Evolutionary conservation across 1,140 invertebrate genomes (phyloP), one percentile per base, ranked within the genome.

Genomic region (Thaumatotibia leucotreta): DNA sequence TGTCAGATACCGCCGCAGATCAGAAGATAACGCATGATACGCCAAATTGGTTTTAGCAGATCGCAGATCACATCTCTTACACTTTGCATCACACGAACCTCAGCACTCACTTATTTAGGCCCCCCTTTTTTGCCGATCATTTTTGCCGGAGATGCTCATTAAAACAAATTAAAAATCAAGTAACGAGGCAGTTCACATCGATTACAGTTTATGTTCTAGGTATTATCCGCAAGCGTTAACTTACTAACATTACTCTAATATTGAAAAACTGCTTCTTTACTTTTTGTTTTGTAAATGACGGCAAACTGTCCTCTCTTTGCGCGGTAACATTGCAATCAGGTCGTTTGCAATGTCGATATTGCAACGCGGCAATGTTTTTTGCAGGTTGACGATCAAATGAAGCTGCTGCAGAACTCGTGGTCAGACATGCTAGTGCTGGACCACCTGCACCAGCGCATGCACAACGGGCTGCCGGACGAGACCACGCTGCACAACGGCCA

Each of bases 371-470:
- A 73, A 24, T 77, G 61, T 77, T 86, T 87, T 80, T 83, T 92
- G 0, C 89, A 99, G 98, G 98, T 99, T 81, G 98, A 99, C 86
- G 98, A 99, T 92, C 98, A 99, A 92, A 99, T 99, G 98, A 99
- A 99, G 91, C 92, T 99, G 29, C 93, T 99, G 63, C 98, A 99
- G 91, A 95, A 98, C 86, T 98, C 97, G 24, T 99, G 98, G 98
- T 99, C 97, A 70, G 98, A 99, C 84, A 98, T 99, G 95, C 88
- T 99, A 74, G 97, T 99, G 65, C 91, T 99, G 65, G 98, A 99
- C 83, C 97, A 99, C 88, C 94, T 99, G 74, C 98, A 99, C 91
- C 97, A 99, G 86, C 94, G 98, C 82, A 96, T 99, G 93, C 97
- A 98, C 92, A 98, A 98, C 83, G 96, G 95, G 68, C 92, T 98